These are phyloP conservation scores for Benthosema pterotum DNA, from an alignment of 2,797 vertebrate species.

Conservation along the genomic window DNA sequence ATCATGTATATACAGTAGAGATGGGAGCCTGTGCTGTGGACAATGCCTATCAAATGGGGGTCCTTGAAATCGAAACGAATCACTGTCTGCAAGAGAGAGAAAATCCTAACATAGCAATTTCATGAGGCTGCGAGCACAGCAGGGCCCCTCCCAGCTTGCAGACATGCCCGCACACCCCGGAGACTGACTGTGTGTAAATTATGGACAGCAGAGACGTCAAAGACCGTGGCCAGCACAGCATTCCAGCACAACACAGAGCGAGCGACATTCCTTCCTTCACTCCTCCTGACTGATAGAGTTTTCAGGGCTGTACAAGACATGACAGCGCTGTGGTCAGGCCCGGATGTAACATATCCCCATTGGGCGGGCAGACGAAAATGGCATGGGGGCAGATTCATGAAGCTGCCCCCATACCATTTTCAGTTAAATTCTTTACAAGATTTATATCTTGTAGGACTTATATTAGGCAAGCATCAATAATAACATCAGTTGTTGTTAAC, in stretches of 20 bases:
- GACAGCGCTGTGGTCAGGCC: slow-evolving; percentile 49
- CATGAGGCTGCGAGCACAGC: slow-evolving; percentile 37
- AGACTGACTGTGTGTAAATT: slow-evolving; percentile 60
- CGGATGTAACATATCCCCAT: too few species aligned
- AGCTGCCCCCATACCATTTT: too few species aligned
- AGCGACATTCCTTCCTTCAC: neutral
- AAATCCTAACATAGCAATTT: slow-evolving; percentile 55
- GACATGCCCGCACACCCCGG: slow-evolving; percentile 61
- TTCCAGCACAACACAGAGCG: slow-evolving; percentile 60
- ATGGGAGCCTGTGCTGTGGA: too few species aligned
- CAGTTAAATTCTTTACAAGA: too few species aligned
- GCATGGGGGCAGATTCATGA: too few species aligned
- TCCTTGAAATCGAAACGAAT: too few species aligned
- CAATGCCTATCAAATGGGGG: too few species aligned
- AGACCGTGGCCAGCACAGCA: slow-evolving; percentile 59
- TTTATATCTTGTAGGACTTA: too few species aligned
- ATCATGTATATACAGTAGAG: too few species aligned
- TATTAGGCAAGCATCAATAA: too few species aligned
- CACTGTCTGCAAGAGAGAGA: neutral
- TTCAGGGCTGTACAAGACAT: slow-evolving; percentile 36
- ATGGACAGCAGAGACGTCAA: slow-evolving; percentile 43
- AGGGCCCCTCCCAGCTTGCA: slow-evolving; percentile 60
- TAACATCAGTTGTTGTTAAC: too few species aligned
- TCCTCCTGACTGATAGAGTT: neutral
- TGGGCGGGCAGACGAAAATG: too few species aligned